These are phyloP conservation scores for Cryptocheilus praepositus DNA, from an alignment of 2,888 invertebrate genomes.

Conservation along the genomic window DNA sequence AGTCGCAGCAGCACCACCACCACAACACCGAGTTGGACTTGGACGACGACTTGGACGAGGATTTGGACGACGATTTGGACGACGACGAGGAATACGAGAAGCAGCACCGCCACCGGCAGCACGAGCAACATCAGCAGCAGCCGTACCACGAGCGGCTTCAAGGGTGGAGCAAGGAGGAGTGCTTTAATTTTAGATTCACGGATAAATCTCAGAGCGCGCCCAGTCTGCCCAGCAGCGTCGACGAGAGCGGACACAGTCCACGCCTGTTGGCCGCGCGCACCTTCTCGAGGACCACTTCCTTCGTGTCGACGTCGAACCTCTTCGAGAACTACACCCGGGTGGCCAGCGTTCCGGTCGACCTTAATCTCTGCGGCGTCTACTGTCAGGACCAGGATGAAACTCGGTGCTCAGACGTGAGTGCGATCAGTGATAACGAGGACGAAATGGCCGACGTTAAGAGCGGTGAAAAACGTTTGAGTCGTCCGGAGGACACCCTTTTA, in stretches of 20 bases:
- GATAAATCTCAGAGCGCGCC: conserved; percentile 73
- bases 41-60: conserved; percentile 31
- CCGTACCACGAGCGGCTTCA: conserved; percentile 48
- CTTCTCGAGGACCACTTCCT: conserved; percentile 47
- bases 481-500: conserved; percentile 8
- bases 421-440: conserved; percentile 27
- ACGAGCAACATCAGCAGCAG: conserved; percentile 42
- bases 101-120: conserved; percentile 38
- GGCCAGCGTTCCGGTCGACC: conserved; percentile 81
- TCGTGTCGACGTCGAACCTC: conserved; percentile 55
- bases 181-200: conserved; percentile 74
- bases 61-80: conserved; percentile 36
- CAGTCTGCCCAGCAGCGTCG: conserved; percentile 70
- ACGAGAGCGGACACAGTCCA: conserved; percentile 55
- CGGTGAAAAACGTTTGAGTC: conserved; percentile 8
- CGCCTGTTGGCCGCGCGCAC: conserved; percentile 27
- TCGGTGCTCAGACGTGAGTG: conserved; percentile 20
- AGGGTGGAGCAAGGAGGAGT: conserved; percentile 56
- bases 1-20: conserved; percentile 44
- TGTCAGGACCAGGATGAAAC: conserved; percentile 44
- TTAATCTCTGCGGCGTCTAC: conserved; percentile 78
- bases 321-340: conserved; percentile 73
- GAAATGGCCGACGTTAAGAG: conserved; percentile 45
- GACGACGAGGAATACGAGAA: conserved; percentile 36
- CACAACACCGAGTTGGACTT: conserved; percentile 26